Base-by-base conservation (phyloP, 1,140 invertebrate genomes). In the Antheraea mylitta region DNA sequence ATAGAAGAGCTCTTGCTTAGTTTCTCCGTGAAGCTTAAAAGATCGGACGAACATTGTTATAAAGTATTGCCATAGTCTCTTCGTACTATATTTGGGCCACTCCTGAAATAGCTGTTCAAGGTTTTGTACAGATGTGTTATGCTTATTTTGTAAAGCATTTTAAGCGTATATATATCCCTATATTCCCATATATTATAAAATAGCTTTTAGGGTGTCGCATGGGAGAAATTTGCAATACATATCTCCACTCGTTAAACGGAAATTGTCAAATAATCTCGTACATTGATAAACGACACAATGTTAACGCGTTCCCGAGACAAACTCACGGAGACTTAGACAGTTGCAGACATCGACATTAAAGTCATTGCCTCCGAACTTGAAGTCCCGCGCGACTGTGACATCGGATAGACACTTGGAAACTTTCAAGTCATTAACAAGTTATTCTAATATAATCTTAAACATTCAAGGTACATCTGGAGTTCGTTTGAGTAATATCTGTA, bases 291-390 rank as follows among this genome's bases (percentile, higher is more conserved):
- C 5, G 45, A 53, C 45, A 6, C 11, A 13, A 53, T 5, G 45
- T 53, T 53, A 13, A 53, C 45, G 45, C 45, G 45, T n/a, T n/a
- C 45, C 0, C 45, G 16, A 1, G 45, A 53, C 45, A 53, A 53
- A 53, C 16, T 53, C 45, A 6, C 45, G 45, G 5, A 53, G 45
- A 53, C 6, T 53, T 53, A 53, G 45, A 53, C 45, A 53, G 45
- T 53, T 53, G 45, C 45, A 53, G 45, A 53, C 45, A 53, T 53
- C 45, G 45, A 53, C 45, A 53, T 53, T 53, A 53, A 53, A 53
- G 11, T 53, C 45, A 13, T 53, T 53, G 45, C 7, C 45, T 53
- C 13, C 45, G 11, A 53, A 53, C 10, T 53, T 13, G 11, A 53
- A 53, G 13, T 53, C 45, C 45, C 45, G 5, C 11, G 45, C 11